Evolutionary conservation across 2,113 vertebrate species (phyloP), one percentile per base, ranked within the genome.

Genomic region (Polyodon spathula): DNA sequence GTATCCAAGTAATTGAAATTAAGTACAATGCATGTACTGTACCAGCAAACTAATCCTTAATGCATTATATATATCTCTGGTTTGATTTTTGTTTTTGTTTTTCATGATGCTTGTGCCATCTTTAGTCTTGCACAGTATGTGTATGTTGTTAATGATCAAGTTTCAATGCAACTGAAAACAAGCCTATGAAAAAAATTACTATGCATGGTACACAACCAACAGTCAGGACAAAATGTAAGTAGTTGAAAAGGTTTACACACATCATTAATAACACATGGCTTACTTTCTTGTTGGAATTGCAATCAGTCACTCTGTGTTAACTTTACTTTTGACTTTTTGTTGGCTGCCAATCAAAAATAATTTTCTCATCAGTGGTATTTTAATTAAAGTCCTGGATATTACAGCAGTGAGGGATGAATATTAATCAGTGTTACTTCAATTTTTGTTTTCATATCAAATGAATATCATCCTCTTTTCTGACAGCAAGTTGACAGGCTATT

Each of bases 241-340:
- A 50, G 16, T 46, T 54, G 12, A 11, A 38, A 16, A 9, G 56
- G 52, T 56, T 37, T 48, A 44, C 5, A 56, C 39, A 53, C 14
- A 52, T 7, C 37, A 42, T 12, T 16, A 37, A 9, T 58, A 60
- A 16, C 40, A 46, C 54, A 40, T 46, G 17, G 54, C 54, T 55
- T 41, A 46, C 54, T 56, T 60, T 16, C 52, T 65, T 50, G 27
- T 65, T 46, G 44, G 44, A 60, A 59, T 60, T 17, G 46, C 58
- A 59, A 53, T 27, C 58, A 60, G 54, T 44, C 63, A 27, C 44
- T 59, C 53, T 56, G 41, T 37, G 37, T 55, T 59, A 39, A 16
- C 51, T 57, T 59, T 52, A 27, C 38, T 40, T 41, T 42, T 54
- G 52, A 60, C 51, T 48, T 55, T 55, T 55, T 37, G 53, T 27